Evolutionary conservation across 2,113 vertebrate species (phyloP).

Genomic region (Sminthopsis crassicaudata): DNA sequence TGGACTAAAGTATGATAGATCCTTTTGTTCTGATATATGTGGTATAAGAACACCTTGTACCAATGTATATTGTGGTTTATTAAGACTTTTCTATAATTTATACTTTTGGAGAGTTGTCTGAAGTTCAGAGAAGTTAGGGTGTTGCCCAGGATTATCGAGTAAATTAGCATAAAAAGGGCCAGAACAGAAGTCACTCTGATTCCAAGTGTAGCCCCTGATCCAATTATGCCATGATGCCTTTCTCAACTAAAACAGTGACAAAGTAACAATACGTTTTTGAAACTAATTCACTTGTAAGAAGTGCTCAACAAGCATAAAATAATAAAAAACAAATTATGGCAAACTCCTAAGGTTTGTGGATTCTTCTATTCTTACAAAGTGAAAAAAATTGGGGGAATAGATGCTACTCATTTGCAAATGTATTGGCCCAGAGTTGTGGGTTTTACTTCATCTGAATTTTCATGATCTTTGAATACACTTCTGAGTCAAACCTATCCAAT

Average conservation of each 20-base stretch:
- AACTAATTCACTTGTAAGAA: neutral
- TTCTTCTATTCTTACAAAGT: neutral
- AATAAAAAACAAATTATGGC: fast-evolving
- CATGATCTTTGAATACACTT: neutral
- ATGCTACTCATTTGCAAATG: neutral
- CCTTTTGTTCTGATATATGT: neutral
- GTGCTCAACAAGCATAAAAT: neutral
- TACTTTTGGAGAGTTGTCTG: neutral
- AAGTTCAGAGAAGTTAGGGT: neutral
- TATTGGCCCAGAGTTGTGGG: neutral
- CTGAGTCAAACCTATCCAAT: neutral
- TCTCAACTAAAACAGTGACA: neutral
- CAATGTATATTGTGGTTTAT: neutral
- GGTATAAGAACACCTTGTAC: neutral
- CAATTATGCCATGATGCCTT: neutral
- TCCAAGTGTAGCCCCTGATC: neutral
- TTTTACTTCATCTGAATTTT: conserved; percentile 2
- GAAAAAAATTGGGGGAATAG: neutral
- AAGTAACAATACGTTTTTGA: neutral
- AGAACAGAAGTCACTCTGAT: neutral
- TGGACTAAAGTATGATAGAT: neutral
- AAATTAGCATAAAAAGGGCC: neutral
- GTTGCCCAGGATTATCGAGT: neutral
- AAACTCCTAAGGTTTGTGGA: neutral
- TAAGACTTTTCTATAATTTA: neutral